Evolutionary conservation across 2,113 vertebrate species (phyloP), one percentile per base, ranked within the genome.

Genomic region (Thamnaconus septentrionalis): DNA sequence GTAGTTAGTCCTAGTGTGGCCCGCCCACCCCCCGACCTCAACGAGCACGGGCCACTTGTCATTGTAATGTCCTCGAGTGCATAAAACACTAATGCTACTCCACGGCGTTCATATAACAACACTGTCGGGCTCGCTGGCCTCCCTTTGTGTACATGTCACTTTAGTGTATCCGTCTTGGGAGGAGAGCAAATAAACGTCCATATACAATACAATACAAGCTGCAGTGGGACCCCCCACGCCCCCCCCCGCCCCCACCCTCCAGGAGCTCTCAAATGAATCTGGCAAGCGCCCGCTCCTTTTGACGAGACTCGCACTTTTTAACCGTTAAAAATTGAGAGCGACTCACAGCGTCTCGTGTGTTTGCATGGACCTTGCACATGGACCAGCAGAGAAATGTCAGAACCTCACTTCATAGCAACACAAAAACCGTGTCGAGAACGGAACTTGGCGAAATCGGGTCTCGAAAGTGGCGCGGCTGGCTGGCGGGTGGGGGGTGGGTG

Each of bases 71-170:
- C 56, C 81, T 54, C 43, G 11, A 81, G 82, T 81, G 80, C 77
- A 78, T 82, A 41, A 76, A 86, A 81, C 59, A 69, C 80, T 72
- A 80, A 82, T 66, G 67, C 82, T 84, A 85, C 82, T 81, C 75
- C 80, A 87, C 71, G 47, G 87, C 57, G 76, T 69, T 73, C 73
- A 73, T 71, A 66, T 66, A 85, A 82, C 73, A 78, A 86, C 82
- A 85, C 79, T 79, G 69, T 73, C 48, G 60, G 61, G 65, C 64
- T 64, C 59, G 6, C 49, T 18, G 41, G 46, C 61, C 58, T 64
- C 64, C 70, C 47, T 61, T 31, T 56, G 61, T 77, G 71, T 61
- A 78, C 53, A 75, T 80, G 51, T 85, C 51, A 64, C 42, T 64
- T 69, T 79, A 83, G 77, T 81, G 86, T 82, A 52, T 73, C 55